Base-by-base conservation (phyloP, 2,797 vertebrate species). In the Melanotaenia pygmaea region DNA sequence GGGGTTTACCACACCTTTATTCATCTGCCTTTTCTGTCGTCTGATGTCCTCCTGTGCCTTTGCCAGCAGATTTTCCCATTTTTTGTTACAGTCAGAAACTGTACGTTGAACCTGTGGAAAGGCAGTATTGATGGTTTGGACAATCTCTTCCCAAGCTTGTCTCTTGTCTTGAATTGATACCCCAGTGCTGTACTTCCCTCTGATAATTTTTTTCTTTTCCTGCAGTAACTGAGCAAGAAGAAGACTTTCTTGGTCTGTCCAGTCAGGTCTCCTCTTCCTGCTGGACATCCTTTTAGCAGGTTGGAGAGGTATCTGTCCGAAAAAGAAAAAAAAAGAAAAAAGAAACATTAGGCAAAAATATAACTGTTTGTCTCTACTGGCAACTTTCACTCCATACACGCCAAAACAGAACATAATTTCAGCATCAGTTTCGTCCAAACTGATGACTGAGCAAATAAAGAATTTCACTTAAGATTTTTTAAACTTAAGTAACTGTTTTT, bases 41-140 rank as follows among this genome's bases (percentile, higher is more conserved):
- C 80, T 92, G 51, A 92, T 88, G 62, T 92, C 85, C 58, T 89
- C 87, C 54, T 59, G 85, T 4, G 87, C 72, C 71, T 92, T 92
- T 64, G 91, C 82, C 28, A 88, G 51, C 56, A 90, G 67, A 73
- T 91, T 92, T 68, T 91, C 86, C 89, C 88, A 91, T 74, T 92
- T 91, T 75, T 91, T 89, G 64, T 84, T 90, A 65, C 88, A 91
- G 77, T 92, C 90, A 35, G 74, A 84, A 35, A 86, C 83, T 20
- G 84, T 87, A 0, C 85, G 77, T 26, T 89, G 81, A 40, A 80
- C 75, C 14, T 88, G 76, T 66, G 91, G 90, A 24, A 90, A 91
- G 24, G 85, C 71, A n/a, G 20, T 16, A 28, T 91, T 91, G 64
- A 91, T 85, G 40, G 77, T 64, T 20, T 81, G 78, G 16, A 81